Conservation (phyloP, 2,113 vertebrate species). For the Australoheros scitulus region DNA sequence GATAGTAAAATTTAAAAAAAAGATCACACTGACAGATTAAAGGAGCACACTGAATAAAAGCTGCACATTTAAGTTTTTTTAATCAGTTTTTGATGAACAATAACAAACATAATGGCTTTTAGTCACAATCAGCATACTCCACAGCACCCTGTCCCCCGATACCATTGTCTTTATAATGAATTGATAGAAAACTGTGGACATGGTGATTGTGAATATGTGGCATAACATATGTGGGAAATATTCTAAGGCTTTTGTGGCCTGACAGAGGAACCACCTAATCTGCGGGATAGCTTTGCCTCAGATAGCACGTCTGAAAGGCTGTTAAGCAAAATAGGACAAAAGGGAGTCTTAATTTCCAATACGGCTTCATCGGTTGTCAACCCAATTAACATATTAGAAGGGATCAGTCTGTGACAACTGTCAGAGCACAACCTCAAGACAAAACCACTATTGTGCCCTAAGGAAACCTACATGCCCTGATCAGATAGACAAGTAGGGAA, state of each 20-base stretch:
- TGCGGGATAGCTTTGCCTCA: slow-evolving; percentile 64
- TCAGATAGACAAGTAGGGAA: slow-evolving; percentile 35
- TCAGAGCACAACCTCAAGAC: slow-evolving; percentile 74
- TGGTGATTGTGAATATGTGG: slow-evolving; percentile 58
- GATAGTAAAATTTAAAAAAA: slow-evolving; percentile 21
- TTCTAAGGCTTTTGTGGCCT: slow-evolving; percentile 63
- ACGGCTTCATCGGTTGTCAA: slow-evolving; percentile 71
- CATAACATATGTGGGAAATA: slow-evolving; percentile 79
- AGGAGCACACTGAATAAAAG: neutral
- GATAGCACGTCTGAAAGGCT: slow-evolving; percentile 69
- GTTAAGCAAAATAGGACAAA: slow-evolving; percentile 68
- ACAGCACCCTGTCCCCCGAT: slow-evolving; percentile 18
- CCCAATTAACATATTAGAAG: slow-evolving; percentile 75
- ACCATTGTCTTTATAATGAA: slow-evolving; percentile 54
- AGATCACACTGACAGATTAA: slow-evolving; percentile 12
- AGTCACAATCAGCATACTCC: slow-evolving; percentile 60
- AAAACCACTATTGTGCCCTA: slow-evolving; percentile 66
- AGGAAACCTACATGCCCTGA: slow-evolving; percentile 66
- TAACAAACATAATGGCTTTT: slow-evolving; percentile 40
- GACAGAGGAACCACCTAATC: slow-evolving; percentile 70
- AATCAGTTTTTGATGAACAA: slow-evolving; percentile 27
- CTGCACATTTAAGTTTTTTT: neutral
- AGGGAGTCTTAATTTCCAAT: slow-evolving; percentile 75
- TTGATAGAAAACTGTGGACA: slow-evolving; percentile 49
- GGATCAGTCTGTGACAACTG: slow-evolving; percentile 74